phyloP scores from a whole-genome alignment of 2,113 vertebrate genomes.

The Oryzias melastigma region DNA sequence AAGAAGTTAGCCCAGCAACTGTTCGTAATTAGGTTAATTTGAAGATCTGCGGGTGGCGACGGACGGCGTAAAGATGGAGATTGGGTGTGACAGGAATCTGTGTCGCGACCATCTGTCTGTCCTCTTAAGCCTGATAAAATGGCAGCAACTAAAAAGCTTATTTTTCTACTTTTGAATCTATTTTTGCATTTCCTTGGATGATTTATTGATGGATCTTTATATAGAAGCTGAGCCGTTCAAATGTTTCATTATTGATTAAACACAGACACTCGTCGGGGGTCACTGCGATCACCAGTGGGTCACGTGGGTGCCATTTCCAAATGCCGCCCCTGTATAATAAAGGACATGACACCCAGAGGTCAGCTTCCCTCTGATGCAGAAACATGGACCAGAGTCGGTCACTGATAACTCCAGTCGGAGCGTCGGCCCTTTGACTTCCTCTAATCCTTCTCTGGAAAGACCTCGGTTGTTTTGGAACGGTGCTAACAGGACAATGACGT shows the following conservation, averaged over 20 bases:
- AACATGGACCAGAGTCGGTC: background rate
- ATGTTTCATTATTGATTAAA: constrained; percentile 40
- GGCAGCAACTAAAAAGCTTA: background rate
- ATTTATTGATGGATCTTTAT: no score
- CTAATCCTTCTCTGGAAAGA: constrained; percentile 42
- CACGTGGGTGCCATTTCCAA: constrained; percentile 62
- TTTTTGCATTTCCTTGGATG: background rate
- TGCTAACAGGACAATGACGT: constrained; percentile 11
- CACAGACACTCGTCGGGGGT: constrained; percentile 16
- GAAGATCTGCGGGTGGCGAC: constrained; percentile 53
- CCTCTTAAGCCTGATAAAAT: constrained; percentile 37
- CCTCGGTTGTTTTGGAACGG: constrained; percentile 17
- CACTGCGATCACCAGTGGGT: constrained; percentile 56
- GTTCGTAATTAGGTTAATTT: constrained; percentile 71
- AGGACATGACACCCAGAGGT: constrained; percentile 29
- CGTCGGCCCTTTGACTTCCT: constrained; percentile 26
- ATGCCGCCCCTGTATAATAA: constrained; percentile 53
- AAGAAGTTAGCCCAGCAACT: constrained; percentile 37
- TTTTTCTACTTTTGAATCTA: background rate
- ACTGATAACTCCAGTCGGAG: constrained; percentile 13
- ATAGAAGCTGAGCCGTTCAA: no score
- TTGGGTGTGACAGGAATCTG: constrained; percentile 54
- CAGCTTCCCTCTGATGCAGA: constrained; percentile 17
- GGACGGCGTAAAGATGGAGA: constrained; percentile 48
- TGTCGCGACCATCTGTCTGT: constrained; percentile 64